Base-by-base conservation (phyloP, 2,888 invertebrate species). In the Ceramica pisi region DNA sequence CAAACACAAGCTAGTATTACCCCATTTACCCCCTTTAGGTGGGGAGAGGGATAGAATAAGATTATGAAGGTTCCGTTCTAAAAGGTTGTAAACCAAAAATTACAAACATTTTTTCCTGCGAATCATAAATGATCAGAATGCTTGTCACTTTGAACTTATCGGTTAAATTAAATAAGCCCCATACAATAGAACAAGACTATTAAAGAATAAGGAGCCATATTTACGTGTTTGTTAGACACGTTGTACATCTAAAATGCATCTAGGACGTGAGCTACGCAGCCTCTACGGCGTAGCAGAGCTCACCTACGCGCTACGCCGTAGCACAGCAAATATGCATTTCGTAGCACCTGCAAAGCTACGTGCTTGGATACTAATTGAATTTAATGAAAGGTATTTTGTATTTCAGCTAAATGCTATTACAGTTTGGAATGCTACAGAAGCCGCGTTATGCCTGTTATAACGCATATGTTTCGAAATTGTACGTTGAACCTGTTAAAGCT, bases 271-370 rank as follows among this genome's bases (percentile, higher is more conserved):
- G 57, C 72, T 67, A 73, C 53, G 67, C 23, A 41, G 21, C 21
- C 1, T 35, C 71, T 75, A 80, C 80, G 80, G 38, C 71, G 80
- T 80, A 79, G 75, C 67, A 8, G 16, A 12, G 21, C 14, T 41
- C 51, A 31, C 57, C 38, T 59, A 61, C 9, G 44, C 48, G 68
- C 57, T 78, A 72, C 78, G 55, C 48, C 57, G 65, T 65, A 73
- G 74, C 44, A 0, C 48, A 41, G 1, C 41, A 31, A 50, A 63
- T 38, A 53, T 61, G 63, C 26, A 71, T 72, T 59, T 78, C 56
- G 75, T 70, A 78, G 67, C 78, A 75, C 60, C 56, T 81, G 69
- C 61, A 65, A 62, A 23, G 67, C 59, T 71, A 75, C 71, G 75
- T 75, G 71, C 62, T 57, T 19, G 56, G 67, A 69, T 71, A 81